phyloP scores from a whole-genome alignment of 2,113 vertebrate species.

The Lamprologus callipterus region DNA sequence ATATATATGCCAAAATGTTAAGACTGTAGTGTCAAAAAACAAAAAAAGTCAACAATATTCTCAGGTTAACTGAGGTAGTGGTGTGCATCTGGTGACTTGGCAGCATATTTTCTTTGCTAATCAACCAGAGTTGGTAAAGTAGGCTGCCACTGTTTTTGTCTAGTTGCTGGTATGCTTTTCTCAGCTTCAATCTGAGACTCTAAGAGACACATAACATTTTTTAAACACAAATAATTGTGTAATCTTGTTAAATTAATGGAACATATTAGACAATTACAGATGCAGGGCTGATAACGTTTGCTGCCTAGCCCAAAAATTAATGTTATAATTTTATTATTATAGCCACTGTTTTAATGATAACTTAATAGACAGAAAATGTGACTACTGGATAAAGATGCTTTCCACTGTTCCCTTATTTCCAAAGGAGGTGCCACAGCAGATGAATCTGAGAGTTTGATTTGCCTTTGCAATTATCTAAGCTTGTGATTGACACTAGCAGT shows the following conservation, averaged over 20 bases:
- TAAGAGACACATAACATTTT: neutral
- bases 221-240: neutral
- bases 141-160: neutral
- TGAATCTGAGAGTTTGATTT: neutral
- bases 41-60: neutral
- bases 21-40: neutral
- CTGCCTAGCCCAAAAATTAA: neutral
- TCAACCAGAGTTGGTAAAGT: neutral
- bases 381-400: neutral
- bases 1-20: neutral
- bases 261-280: neutral
- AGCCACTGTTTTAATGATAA: neutral
- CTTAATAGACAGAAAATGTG: neutral
- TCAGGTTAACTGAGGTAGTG: neutral
- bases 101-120: neutral
- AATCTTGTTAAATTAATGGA: neutral
- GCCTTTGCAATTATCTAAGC: neutral
- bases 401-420: neutral
- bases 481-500: neutral
- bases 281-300: neutral
- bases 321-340: neutral
- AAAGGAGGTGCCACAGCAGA: neutral
- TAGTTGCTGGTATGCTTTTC: neutral
- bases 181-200: neutral
- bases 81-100: neutral